Base-by-base conservation (phyloP, 2,888 invertebrate species). In the Calameuta idolon region DNA sequence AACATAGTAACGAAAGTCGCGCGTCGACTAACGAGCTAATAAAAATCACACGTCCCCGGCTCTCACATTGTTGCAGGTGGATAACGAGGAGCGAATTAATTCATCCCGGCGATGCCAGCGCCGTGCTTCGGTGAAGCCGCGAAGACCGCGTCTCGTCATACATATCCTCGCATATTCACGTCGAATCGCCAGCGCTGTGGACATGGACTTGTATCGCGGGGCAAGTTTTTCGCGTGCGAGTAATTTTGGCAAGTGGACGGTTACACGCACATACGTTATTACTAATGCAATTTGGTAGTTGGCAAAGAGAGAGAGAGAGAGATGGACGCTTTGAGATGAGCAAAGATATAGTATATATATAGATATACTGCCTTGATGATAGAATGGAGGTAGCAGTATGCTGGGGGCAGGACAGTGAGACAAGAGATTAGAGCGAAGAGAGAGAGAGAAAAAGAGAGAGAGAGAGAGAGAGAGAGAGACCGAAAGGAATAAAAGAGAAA, bases 211-310 rank as follows among this genome's bases (percentile, higher is more conserved):
- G 31, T 31, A 71, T 15, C 23, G 30, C 74, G 75, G 81, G 79
- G 75, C 87, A 85, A 86, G 83, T 87, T 87, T 87, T 87, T 87
- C 83, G 78, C 81, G 82, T 81, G 79, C 79, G 78, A 79, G 79
- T 86, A 83, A 86, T 84, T 87, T 87, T 79, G 83, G 74, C 79
- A 75, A 71, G 80, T 35, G 76, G 73, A 40, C n/a, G 76, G 77
- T 69, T 31, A 37, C 79, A 77, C 71, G 77, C 76, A 74, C 77
- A 78, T 79, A 73, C 74, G 37, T 55, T 76, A 77, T 79, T 55
- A 55, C 55, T 55, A 55, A 76, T 74, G 73, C 78, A 75, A 35
- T 35, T 74, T 76, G 76, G 73, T 23, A 55, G 34, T 34, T 75
- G 79, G 73, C 76, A 76, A 77, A 79, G 78, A 79, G 71, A 37